Percentiles rank a stretch among this genome's conserved stretches.
These are phyloP conservation scores for Drosophila insularis DNA, from an alignment of 1,140 invertebrate genomes.

Conservation along the genomic window DNA sequence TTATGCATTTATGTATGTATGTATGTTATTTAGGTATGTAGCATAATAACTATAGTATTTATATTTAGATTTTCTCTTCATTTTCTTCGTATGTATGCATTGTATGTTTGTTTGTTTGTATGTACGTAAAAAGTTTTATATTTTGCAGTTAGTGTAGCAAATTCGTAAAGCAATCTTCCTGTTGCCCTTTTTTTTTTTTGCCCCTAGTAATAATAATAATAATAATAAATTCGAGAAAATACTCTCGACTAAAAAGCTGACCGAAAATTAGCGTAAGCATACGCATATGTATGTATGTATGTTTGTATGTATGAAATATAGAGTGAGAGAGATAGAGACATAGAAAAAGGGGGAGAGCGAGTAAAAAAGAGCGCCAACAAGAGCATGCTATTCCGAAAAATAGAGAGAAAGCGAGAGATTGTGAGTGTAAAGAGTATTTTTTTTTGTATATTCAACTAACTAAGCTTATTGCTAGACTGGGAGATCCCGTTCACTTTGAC, in stretches of 20 bases:
- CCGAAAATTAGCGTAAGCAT: slow-evolving; percentile 8
- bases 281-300: not conserved
- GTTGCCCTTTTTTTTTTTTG: slow-evolving; percentile 55
- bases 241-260: slow-evolving; percentile 9
- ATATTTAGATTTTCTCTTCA: not conserved
- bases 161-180: slow-evolving; percentile 60
- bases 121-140: slow-evolving; percentile 72
- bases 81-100: slow-evolving; percentile 15
- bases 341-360: not conserved
- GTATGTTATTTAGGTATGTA: slow-evolving; percentile 27
- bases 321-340: not conserved
- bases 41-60: not conserved
- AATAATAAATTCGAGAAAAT: slow-evolving; percentile 27
- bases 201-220: slow-evolving; percentile 60
- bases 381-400: not conserved
- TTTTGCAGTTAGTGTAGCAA: slow-evolving; percentile 77
- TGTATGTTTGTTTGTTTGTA: slow-evolving; percentile 25
- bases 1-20: slow-evolving; percentile 36
- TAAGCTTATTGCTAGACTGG: slow-evolving; percentile 15
- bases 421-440: not conserved
- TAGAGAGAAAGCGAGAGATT: slow-evolving; percentile 5
- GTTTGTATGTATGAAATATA: not conserved
- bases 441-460: slow-evolving; percentile 9
- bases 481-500: slow-evolving; percentile 4
- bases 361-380: not conserved